Evolutionary conservation across 2,113 vertebrate species (phyloP).

Genomic region (Chionis minor): DNA sequence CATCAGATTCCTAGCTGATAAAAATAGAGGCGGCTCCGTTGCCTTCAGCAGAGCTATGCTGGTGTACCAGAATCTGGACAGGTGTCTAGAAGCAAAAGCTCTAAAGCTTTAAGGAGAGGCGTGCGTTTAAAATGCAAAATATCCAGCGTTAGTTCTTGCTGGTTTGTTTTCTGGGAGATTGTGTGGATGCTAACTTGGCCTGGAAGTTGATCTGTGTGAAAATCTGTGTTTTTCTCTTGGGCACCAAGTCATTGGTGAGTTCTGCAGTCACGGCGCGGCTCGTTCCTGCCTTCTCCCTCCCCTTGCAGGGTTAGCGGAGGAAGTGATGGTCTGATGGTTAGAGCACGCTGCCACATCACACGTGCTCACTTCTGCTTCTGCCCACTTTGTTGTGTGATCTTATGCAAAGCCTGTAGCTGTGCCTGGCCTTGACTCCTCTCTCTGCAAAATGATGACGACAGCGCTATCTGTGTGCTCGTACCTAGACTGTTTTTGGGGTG

Average conservation of each 20-base stretch:
- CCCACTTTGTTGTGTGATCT: neutral
- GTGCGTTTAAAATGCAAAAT: neutral
- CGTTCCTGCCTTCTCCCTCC: neutral
- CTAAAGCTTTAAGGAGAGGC: neutral
- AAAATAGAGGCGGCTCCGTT: accelerated
- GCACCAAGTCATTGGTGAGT: neutral
- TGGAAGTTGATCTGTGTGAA: neutral
- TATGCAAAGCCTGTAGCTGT: neutral
- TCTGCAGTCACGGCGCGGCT: neutral
- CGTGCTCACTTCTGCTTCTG: neutral
- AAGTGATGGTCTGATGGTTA: neutral
- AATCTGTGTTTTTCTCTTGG: neutral
- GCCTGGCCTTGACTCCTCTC: neutral
- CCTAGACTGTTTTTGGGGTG: neutral
- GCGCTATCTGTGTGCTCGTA: neutral
- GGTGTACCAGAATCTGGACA: neutral
- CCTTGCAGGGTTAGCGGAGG: neutral
- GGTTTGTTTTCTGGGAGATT: neutral
- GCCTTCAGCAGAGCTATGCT: neutral
- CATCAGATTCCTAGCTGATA: neutral
- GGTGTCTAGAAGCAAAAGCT: neutral
- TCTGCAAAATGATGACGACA: neutral
- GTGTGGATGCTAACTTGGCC: neutral
- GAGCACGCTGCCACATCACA: neutral
- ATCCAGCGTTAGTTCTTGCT: neutral